Evolutionary conservation across 2,113 vertebrate genomes (phyloP), one percentile per base, ranked within the genome.

Genomic region (Phainopepla nitens): DNA sequence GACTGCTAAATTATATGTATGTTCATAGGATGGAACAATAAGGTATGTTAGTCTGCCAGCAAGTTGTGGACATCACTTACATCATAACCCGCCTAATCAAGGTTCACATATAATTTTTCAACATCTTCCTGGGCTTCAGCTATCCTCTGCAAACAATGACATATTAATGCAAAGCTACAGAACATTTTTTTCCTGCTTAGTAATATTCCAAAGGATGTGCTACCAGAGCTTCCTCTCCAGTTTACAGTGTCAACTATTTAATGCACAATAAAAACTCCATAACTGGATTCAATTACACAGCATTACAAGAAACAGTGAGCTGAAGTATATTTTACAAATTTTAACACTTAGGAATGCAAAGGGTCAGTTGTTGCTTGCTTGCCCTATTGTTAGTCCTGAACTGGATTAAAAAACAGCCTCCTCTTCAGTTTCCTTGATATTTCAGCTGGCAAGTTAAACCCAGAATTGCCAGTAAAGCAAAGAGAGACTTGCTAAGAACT

Each of bases 1-100:
- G 87, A 82, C 76, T 93, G 86, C 77, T 97, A 94, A 89, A 97
- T 97, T 95, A 94, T 70, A 93, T 84, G 86, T 53, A 4, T 28
- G 71, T 82, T 90, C 83, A 89, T 24, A 92, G 91, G 86, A 82
- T 35, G 35, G 62, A 97, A 96, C 66, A 91, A 66, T 64, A 92
- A 58, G 45, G 65, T 54, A 79, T 79, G 35, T 93, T 90, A 93
- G 77, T 76, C 92, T 95, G 73, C 82, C 62, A 29, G 53, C 79
- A 93, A 88, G 62, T 64, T 80, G 42, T 79, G 88, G 78, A 77
- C 85, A 65, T 73, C 44, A 70, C 7, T n/a, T 79, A 73, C 66
- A 95, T 93, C 83, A 91, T 82, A 93, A 90, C 68, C 79, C 87
- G 84, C n/a, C 91, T 85, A 66, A 89, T 78, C 49, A 87, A 87